A percentile compares a stretch with the other conserved stretches of the same genome.
phyloP scores from a whole-genome alignment of 2,797 vertebrate species.

The Pseudomugil gertrudae region DNA sequence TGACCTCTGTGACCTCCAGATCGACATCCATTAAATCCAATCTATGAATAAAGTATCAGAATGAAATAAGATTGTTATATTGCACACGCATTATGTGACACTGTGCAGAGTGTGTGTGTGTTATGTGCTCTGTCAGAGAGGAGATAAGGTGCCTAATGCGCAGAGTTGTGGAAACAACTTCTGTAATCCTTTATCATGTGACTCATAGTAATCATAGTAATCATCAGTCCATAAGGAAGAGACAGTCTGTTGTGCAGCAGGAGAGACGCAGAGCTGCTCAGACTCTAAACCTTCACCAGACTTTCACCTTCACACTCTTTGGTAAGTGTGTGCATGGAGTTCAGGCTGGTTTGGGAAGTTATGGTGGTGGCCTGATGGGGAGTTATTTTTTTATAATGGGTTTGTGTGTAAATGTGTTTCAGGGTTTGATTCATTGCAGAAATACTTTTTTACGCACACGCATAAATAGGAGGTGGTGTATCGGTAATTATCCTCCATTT shows the following conservation, averaged over 20 bases:
- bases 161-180: conserved; percentile 66
- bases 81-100: too few species aligned
- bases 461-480: not conserved
- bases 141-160: conserved; percentile 54
- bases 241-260: conserved; percentile 8
- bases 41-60: too few species aligned
- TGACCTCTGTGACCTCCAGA: too few species aligned
- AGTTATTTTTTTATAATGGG: not conserved
- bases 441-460: too few species aligned
- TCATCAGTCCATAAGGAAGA: conserved; percentile 70
- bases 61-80: too few species aligned
- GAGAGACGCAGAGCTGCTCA: conserved; percentile 9
- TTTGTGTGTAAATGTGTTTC: not conserved
- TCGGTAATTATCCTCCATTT: conserved; percentile 25
- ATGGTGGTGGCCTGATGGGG: not conserved
- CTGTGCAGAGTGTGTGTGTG: not conserved
- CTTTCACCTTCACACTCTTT: conserved; percentile 11
- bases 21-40: too few species aligned
- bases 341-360: not conserved
- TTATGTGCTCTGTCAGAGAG: conserved; percentile 1
- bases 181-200: conserved; percentile 75
- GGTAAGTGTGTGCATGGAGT: conserved; percentile 44
- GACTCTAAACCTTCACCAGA: conserved; percentile 2
- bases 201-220: conserved; percentile 78
- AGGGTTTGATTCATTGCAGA: too few species aligned